Evolutionary conservation across 2,888 invertebrate genomes (phyloP), one percentile per base, ranked within the genome.

Genomic region (Eumacrocentrus americanus): DNA sequence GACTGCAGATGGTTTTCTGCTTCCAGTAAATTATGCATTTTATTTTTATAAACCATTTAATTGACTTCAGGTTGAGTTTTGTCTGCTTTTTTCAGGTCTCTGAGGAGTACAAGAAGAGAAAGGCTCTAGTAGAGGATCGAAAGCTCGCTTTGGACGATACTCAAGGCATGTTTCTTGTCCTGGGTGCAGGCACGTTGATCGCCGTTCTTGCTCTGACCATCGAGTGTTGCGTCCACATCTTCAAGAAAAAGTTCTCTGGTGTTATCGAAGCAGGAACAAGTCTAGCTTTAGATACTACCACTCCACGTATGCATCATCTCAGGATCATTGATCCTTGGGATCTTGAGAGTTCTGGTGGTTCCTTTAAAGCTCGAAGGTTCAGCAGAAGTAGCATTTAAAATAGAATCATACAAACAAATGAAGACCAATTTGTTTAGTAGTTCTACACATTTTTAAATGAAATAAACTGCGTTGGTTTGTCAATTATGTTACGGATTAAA

Each of bases 111-210:
- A 67, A 68, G 44, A 51, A 62, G 3, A 46, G 56, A 42, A 63
- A 66, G 25, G 55, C 81, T 6, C 78, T 81, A 38, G 83, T 85
- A 20, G 88, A 89, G 77, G 91, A 92, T 73, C 85, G 90, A 63
- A 88, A 89, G 18, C 76, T 92, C n/a, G 88, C 89, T 1, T 81
- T 91, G 25, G 91, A 90, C 70, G 92, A 92, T 64, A 91, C 91
- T 0, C 91, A 91, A 80, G 92, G 92, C 7, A 92, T 91, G 90
- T 92, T 91, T 72, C 79, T 92, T 2, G 82, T 92, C 0, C 82
- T 92, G 66, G 89, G 83, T 3, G 85, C 87, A 40, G 92, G 92
- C 0, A 89, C 89, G 72, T 72, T 89, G 0, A 73, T 89, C 22
- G 91, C 88, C 3, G 84, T 83, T 0, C 81, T 86, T 2, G 86